Percentiles rank a stretch among this genome's conserved stretches.
phyloP scores from a whole-genome alignment of 2,797 vertebrate species.

The Crocodylus rhombifer region DNA sequence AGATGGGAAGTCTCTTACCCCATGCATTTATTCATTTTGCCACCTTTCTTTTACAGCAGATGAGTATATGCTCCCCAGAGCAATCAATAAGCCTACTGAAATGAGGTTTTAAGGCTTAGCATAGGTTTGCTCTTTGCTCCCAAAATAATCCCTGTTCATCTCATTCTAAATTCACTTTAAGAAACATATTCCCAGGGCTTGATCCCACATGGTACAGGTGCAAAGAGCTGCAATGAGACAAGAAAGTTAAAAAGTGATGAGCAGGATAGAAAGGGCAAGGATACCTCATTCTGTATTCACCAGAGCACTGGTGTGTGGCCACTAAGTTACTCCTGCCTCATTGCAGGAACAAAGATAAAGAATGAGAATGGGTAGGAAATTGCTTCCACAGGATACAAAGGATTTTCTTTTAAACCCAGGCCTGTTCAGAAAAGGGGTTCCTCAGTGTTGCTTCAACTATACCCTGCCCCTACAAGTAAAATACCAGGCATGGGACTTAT shows the following conservation, averaged over 20 bases:
- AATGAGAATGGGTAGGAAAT: background rate
- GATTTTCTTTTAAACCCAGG: background rate
- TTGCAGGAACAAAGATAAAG: background rate
- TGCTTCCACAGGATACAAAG: background rate
- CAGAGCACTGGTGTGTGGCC: background rate
- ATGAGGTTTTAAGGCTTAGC: conserved; percentile 24
- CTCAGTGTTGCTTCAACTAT: background rate
- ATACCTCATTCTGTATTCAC: background rate
- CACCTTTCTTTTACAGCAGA: conserved; percentile 8
- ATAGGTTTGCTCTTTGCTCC: conserved; percentile 28
- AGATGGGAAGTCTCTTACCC: conserved; percentile 49
- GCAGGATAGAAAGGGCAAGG: background rate
- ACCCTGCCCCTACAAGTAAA: background rate
- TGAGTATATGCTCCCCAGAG: background rate
- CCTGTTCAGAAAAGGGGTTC: background rate
- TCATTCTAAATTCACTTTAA: conserved; percentile 32
- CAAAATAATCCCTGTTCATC: conserved; percentile 4
- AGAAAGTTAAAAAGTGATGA: background rate
- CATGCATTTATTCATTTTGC: conserved; percentile 63
- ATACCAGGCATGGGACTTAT: background rate
- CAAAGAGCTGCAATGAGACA: background rate
- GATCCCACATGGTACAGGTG: background rate
- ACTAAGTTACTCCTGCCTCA: background rate
- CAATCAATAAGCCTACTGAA: conserved; percentile 4
- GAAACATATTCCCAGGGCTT: background rate